phyloP scores from a whole-genome alignment of 2,888 invertebrate species.

The Cerastis rubricosa region DNA sequence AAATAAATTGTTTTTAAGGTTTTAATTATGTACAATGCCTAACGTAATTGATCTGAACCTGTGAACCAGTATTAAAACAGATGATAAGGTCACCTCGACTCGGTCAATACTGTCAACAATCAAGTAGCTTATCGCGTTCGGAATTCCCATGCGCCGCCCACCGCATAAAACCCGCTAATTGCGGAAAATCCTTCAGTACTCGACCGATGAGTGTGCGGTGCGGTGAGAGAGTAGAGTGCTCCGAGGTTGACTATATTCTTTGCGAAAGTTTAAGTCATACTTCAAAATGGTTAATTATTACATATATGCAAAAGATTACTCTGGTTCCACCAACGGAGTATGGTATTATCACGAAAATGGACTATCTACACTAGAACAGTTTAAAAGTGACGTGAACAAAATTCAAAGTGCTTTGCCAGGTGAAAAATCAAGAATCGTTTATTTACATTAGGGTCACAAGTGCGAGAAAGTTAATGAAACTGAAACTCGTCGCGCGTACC shows the following conservation, averaged over 20 bases:
- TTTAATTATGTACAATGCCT: background rate
- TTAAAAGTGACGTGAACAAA: slow-evolving; percentile 17
- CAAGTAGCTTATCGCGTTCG: background rate
- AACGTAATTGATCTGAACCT: background rate
- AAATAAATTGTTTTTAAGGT: background rate
- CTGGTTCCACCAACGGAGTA: background rate
- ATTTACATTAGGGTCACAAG: slow-evolving; percentile 11
- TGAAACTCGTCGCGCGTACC: background rate
- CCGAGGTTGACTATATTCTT: background rate
- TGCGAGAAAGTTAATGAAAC: slow-evolving; percentile 26
- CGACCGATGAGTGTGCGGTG: background rate
- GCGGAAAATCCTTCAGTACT: background rate
- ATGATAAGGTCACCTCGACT: background rate
- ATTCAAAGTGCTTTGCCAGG: slow-evolving; percentile 1
- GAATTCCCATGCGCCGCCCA: background rate
- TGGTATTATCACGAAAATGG: slow-evolving; percentile 14
- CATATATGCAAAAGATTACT: slow-evolving; percentile 40
- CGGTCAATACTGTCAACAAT: slow-evolving; percentile 7
- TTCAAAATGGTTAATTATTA: slow-evolving; percentile 35
- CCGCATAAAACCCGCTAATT: background rate
- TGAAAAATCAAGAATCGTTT: slow-evolving; percentile 20
- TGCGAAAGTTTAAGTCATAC: background rate
- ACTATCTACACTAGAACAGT: slow-evolving; percentile 18
- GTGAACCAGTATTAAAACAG: background rate
- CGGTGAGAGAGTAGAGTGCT: background rate